Evolutionary conservation across 2,888 invertebrate species (phyloP).

Genomic region (Alviniconcha strummeri): DNA sequence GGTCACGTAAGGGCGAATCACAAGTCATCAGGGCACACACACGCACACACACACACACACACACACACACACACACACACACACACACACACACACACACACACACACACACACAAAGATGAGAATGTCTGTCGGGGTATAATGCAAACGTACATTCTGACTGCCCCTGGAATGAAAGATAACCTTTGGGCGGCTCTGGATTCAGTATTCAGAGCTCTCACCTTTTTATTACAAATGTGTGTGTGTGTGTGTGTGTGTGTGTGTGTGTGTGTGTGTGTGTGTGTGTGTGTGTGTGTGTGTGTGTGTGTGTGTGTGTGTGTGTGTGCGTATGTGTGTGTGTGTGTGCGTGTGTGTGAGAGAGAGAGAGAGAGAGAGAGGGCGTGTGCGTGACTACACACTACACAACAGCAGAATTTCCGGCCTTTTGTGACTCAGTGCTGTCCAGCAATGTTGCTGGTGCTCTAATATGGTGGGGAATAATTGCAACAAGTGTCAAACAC

Average conservation of each 20-base stretch:
- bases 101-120: background rate
- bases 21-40: background rate
- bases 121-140: background rate
- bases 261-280: background rate
- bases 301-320: conserved; percentile 3
- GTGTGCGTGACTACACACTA: background rate
- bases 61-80: background rate
- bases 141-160: too few relatives aligned
- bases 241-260: conserved; percentile 14
- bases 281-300: background rate
- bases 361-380: background rate
- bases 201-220: too few relatives aligned
- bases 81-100: background rate
- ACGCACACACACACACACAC: background rate
- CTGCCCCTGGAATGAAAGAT: too few relatives aligned
- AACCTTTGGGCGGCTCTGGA: too few relatives aligned
- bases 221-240: background rate
- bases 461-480: too few relatives aligned
- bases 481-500: too few relatives aligned
- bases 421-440: too few relatives aligned
- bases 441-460: too few relatives aligned
- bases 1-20: too few relatives aligned
- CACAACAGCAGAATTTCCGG: too few relatives aligned
- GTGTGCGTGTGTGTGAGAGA: background rate
- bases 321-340: background rate